Conservation (phyloP, 2,888 invertebrate species). For the Slavum lentiscoides region DNA sequence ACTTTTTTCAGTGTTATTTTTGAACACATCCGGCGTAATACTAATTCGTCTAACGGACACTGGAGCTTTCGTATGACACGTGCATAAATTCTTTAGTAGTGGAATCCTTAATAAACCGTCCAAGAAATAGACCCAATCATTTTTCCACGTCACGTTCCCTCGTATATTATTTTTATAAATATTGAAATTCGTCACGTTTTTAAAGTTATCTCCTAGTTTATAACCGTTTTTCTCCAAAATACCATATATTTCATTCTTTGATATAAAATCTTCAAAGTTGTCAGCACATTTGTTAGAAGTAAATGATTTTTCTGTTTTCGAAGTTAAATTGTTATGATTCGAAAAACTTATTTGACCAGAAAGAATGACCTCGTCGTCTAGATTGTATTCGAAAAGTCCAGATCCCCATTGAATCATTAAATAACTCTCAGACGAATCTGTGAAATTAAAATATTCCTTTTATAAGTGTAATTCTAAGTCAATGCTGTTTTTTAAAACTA, state of each 20-base stretch:
- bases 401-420: slow-evolving; percentile 34
- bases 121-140: slow-evolving; percentile 44
- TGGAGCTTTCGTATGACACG: neutral
- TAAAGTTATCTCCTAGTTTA: neutral
- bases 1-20: neutral
- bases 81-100: neutral
- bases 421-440: neutral
- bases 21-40: neutral
- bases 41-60: slow-evolving; percentile 4
- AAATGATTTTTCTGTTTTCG: neutral
- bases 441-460: neutral
- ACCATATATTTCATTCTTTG: neutral
- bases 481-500: no score
- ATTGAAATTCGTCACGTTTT: neutral
- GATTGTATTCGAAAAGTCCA: slow-evolving; percentile 12
- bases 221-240: slow-evolving; percentile 10
- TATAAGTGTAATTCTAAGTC: no score
- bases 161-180: neutral
- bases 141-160: slow-evolving; percentile 33
- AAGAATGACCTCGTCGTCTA: neutral
- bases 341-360: slow-evolving; percentile 2
- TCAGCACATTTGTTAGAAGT: neutral
- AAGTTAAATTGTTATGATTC: neutral
- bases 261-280: neutral
- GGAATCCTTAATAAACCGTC: slow-evolving; percentile 36